Evolutionary conservation across 2,888 invertebrate species (phyloP), one percentile per base, ranked within the genome.

Genomic region (Drosophila kanekoi): DNA sequence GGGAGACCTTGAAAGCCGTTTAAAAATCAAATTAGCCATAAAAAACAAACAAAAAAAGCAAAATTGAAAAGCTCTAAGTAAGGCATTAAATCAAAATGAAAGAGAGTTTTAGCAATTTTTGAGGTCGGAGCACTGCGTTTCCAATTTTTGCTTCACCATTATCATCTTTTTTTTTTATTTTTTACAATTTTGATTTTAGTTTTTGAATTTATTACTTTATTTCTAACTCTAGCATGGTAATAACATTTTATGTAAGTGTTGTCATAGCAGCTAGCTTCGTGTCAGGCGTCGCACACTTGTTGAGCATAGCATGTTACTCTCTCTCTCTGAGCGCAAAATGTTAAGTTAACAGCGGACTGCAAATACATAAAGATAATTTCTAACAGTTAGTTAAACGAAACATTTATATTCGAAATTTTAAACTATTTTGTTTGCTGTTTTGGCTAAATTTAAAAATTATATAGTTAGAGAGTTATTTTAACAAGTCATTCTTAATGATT

Each of bases 291-390:
- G 10, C 20, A 38, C 47, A 65, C 70, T 64, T 69, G 57, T 53
- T 49, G 49, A 62, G 37, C 56, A 38, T 10, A 48, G 33, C 28
- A 54, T 69, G 60, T 74, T 54, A 11, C 61, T 52, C 70, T 70
- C 51, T 28, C 33, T 20, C 32, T 28, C 47, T 16, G 9, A 11
- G 18, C 18, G 48, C 43, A n/a, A 35, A 43, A 44, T 59, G 51
- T 68, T 60, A 73, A 23, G 37, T 20, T 73, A 57, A 68, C 73
- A 63, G 51, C 10, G 13, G 0, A 13, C 44, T 57, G 44, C 45
- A 33, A 43, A 58, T 3, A 37, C 28, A 45, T 35, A 33, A 63
- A 28, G 49, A 13, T 20, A 11, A 28, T 23, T 32, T 49, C 28
- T 49, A 72, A 53, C 62, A 70, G 52, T 48, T 63, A 70, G 52